Base-by-base conservation (phyloP, 2,113 vertebrate species). In the Burhinus bistriatus region DNA sequence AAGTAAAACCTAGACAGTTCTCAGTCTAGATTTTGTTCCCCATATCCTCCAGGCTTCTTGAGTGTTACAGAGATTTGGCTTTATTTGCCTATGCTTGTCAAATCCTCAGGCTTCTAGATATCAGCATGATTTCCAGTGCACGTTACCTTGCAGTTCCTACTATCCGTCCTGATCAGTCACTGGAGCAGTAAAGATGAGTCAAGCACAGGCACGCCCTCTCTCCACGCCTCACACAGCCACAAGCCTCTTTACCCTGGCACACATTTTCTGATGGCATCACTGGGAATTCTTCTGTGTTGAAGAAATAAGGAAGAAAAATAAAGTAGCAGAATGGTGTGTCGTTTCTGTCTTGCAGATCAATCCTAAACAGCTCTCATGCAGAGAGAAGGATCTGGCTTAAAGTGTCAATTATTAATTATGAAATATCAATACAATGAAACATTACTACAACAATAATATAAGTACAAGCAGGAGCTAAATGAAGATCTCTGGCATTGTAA, bases 81-180 rank as follows among this genome's bases (percentile, higher is more conserved):
- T 88, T 62, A 58, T 40, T 64, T 81, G 38, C 36, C 55, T 25
- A 55, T 4, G 27, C 34, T 32, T 70, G 20, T 59, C 47, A 90
- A 82, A 92, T 57, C 61, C 65, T 12, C 6, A 87, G 25, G 57
- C 15, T 82, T 71, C 27, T 15, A 47, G 29, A 45, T 20, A 92
- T 4, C 45, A 80, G 29, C 9, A 5, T 11, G 9, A 65, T 76
- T 89, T 80, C 17, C 54, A 89, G 42, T 3, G 42, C 47, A 55
- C 4, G 3, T 84, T 78, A 79, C 81, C 78, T 89, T 66, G 26
- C 62, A 64, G 65, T 25, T 71, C 61, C 36, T 58, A 18, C 29
- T 42, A 3, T 26, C 5, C 0, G n/a, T 36, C 14, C 21, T 0
- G 3, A 38, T 61, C 69, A 87, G 47, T 30, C 51, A 21, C 47